Conservation (phyloP, 2,888 invertebrate species). For the Mamestra brassicae region DNA sequence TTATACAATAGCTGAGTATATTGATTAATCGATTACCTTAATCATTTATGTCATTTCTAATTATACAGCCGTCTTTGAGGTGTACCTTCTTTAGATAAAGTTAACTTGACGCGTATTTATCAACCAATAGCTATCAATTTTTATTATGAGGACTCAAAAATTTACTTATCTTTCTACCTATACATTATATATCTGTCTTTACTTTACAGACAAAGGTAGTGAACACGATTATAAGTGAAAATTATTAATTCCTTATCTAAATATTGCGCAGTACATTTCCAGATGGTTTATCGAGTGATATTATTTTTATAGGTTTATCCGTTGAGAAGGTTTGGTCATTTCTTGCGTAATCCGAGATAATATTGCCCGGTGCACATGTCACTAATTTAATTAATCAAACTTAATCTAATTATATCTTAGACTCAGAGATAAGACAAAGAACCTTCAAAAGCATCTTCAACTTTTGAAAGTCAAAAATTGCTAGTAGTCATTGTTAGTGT, state of each 20-base stretch:
- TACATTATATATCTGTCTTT: background rate
- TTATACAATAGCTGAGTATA: background rate
- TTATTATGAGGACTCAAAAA: slow-evolving; percentile 18
- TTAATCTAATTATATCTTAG: slow-evolving; percentile 5
- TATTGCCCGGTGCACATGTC: background rate
- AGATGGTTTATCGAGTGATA: slow-evolving; percentile 41
- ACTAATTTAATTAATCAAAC: slow-evolving; percentile 16
- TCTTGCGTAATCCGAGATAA: slow-evolving; percentile 26
- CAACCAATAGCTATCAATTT: background rate
- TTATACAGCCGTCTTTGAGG: slow-evolving; percentile 8
- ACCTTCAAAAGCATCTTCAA: background rate
- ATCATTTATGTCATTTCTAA: background rate
- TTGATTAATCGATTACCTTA: background rate
- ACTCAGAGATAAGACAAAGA: slow-evolving; percentile 17
- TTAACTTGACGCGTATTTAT: slow-evolving; percentile 16
- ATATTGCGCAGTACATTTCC: slow-evolving; percentile 26
- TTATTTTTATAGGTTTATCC: slow-evolving; percentile 20
- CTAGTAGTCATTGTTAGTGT: too few relatives aligned
- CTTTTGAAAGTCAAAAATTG: background rate
- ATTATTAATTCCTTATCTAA: slow-evolving; percentile 35
- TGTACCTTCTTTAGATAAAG: slow-evolving; percentile 17
- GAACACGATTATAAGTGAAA: slow-evolving; percentile 24
- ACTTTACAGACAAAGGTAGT: slow-evolving; percentile 14
- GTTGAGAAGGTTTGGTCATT: background rate
- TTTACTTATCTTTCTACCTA: background rate